These are phyloP conservation scores for Montipora cactus DNA, from an alignment of 64 coral and sea anemone species.

Conservation along the genomic window DNA sequence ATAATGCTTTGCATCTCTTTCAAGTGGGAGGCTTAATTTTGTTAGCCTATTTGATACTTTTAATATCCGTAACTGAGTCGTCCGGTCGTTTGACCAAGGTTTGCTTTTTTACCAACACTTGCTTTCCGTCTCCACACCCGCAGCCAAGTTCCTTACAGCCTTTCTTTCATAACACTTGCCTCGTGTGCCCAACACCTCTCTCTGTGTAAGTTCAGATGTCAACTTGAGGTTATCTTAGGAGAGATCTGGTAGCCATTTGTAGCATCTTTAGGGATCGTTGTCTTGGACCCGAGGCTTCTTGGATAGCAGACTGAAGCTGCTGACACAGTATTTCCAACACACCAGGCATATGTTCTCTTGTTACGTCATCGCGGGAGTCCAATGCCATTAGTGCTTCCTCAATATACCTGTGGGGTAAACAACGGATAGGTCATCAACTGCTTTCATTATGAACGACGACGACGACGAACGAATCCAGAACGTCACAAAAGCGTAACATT, in stretches of 20 bases:
- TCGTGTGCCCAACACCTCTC: not conserved
- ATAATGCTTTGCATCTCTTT: too few species aligned
- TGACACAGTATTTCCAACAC: conserved; percentile 79
- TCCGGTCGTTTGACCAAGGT: too few species aligned
- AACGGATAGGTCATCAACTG: not conserved
- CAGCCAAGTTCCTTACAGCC: not conserved
- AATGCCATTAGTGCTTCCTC: conserved; percentile 84
- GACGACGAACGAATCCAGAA: too few species aligned
- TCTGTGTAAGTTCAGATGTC: not conserved
- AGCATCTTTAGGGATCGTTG: conserved; percentile 79
- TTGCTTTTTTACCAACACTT: too few species aligned
- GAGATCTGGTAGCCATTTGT: conserved; percentile 83
- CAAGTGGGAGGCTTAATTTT: too few species aligned
- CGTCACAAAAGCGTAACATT: too few species aligned
- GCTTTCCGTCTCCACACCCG: too few species aligned
- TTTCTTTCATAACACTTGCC: not conserved
- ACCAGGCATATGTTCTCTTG: conserved; percentile 82
- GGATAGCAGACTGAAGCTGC: conserved; percentile 66
- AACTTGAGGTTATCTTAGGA: conserved; percentile 54
- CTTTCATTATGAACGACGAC: too few species aligned
- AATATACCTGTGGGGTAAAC: conserved; percentile 70
- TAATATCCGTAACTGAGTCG: too few species aligned
- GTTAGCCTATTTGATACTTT: too few species aligned
- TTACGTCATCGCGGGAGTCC: conserved; percentile 74
- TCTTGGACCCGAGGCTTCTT: conserved; percentile 24